Base-by-base conservation (phyloP, 2,797 vertebrate genomes). In the Galaxias olidus region DNA sequence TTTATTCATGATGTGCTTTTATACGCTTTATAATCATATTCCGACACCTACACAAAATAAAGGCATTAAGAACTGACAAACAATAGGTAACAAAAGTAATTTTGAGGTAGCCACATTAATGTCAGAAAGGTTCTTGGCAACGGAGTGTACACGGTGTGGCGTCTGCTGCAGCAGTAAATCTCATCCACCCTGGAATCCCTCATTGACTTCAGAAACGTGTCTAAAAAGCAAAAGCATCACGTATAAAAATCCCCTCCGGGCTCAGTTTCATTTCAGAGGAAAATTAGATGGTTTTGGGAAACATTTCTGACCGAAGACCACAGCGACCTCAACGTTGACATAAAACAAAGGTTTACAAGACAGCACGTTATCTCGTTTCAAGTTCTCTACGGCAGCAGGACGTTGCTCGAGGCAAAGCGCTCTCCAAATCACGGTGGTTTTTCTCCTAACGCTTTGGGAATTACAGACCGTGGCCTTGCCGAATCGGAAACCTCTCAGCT, bases 341-440 rank as follows among this genome's bases (percentile, higher is more conserved):
- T 59, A 65, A 54, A 4, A 67, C 59, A 73, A 77, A 79, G 60
- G 60, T 69, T 73, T 81, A 78, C 58, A 73, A 82, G 74, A 73
- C 64, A n/a, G 69, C 63, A 58, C 45, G 20, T 57, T 68, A 74
- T 80, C 77, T 78, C 79, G 65, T 84, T 82, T 83, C 72, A 81
- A 62, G 73, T 83, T 79, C 61, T 77, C 60, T 1, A 63, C 44
- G 13, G 53, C 69, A 62, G 71, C 76, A 72, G 74, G 72, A 79
- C 73, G 64, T 66, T 8, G 73, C 84, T 75, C 0, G 0, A 66
- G 81, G 83, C 77, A 41, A 69, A 74, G 47, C 57, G 57, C 58
- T 61, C 46, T 17, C 44, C 71, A 7, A 72, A 72, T 77, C 47
- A 67, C 50, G 40, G 48, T 75, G 74, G 18, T 74, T 84, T 81